A percentile compares a stretch with the other conserved stretches of the same genome.
Conservation (phyloP, 2,113 vertebrate genomes). For the Notarius quadriscutis region DNA sequence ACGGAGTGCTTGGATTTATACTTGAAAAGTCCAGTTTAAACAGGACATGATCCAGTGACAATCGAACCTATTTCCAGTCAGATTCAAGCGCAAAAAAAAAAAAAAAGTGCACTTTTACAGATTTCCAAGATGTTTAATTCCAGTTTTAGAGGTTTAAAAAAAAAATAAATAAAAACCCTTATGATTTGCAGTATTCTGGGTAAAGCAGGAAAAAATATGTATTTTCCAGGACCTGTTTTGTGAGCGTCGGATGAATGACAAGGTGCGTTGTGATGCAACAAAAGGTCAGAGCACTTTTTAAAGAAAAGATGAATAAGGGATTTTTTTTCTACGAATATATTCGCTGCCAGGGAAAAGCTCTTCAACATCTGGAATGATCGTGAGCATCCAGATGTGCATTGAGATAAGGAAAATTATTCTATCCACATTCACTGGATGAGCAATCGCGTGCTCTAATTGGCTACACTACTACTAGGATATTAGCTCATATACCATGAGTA, state of each 20-base stretch:
- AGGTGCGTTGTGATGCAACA: not conserved
- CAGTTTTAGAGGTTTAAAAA: not conserved
- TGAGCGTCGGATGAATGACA: not conserved
- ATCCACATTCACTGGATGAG: no score
- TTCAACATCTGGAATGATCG: no score
- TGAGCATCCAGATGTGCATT: no score
- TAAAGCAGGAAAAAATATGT: not conserved
- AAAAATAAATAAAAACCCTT: not conserved
- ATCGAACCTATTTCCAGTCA: slow-evolving; percentile 38
- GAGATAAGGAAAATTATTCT: no score
- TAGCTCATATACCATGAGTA: no score
- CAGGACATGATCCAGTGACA: slow-evolving; percentile 51
- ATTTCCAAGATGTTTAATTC: slow-evolving; percentile 22
- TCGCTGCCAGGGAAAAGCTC: no score
- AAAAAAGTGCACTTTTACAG: slow-evolving; percentile 4
- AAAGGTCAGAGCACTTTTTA: no score
- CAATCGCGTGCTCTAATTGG: no score
- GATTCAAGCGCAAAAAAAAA: slow-evolving; percentile 48
- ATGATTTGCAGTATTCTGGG: slow-evolving; percentile 14
- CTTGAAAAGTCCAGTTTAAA: slow-evolving; percentile 33
- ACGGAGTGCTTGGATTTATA: slow-evolving; percentile 23
- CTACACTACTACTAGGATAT: no score
- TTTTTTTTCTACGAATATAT: no score
- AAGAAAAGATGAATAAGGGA: no score
- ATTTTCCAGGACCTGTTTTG: not conserved